phyloP scores from a whole-genome alignment of 2,797 vertebrate species.

The Lepus oiostolus region DNA sequence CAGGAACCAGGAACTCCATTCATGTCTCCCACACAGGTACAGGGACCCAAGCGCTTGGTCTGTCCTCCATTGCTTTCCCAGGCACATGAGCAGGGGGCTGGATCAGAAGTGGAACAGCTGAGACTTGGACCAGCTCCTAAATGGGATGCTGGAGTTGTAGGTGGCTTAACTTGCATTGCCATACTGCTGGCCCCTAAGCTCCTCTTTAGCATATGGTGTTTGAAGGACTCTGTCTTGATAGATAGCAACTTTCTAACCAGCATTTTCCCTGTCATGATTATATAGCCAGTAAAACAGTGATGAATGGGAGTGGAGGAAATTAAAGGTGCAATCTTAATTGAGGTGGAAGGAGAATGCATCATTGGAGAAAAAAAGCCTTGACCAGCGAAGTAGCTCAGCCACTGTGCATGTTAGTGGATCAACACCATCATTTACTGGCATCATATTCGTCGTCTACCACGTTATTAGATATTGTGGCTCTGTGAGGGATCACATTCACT shows the following conservation, averaged over 20 bases:
- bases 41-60: no score
- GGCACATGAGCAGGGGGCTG: no score
- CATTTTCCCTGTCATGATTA: neutral
- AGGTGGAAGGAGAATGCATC: neutral
- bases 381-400: neutral
- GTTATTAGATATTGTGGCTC: neutral
- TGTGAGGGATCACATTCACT: neutral
- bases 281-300: neutral
- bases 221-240: neutral
- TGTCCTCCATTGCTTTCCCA: no score
- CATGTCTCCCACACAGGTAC: no score
- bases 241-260: neutral
- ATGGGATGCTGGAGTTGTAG: no score
- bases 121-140: no score
- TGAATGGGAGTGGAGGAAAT: neutral
- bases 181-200: no score
- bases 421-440: neutral
- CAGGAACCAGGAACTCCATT: no score
- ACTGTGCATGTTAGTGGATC: neutral
- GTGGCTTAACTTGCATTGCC: no score
- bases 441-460: neutral
- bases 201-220: neutral
- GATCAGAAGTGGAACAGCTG: no score
- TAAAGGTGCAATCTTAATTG: neutral
- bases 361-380: neutral